Evolutionary conservation across 1,140 invertebrate species (phyloP), one percentile per base, ranked within the genome.

Genomic region (Galleria mellonella): DNA sequence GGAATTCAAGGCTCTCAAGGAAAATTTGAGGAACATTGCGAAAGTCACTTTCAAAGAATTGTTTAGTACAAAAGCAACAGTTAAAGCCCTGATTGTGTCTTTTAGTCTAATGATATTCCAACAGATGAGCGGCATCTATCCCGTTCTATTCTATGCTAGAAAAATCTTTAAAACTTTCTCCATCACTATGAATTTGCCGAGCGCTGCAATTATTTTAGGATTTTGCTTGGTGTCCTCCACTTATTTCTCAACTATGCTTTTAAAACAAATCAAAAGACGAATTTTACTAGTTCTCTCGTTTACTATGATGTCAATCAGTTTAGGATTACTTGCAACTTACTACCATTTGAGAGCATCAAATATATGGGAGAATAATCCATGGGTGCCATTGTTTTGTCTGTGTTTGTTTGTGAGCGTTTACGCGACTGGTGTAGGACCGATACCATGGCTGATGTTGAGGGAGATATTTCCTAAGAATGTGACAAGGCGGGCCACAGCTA

Each of bases 111-210:
- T 96, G 94, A 84, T 93, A 15, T 93, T 96, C 51, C 94, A 96
- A 65, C 94, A 96, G 63, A 78, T 95, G 14, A 92, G 90, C 42
- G 93, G 94, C 3, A 92, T 96, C 30, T 96, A 94, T 56, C 91
- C 92, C 1, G 89, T 96, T 17, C 90, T 95, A 42, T 94, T 95
- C 62, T 95, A 94, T 55, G 87, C 91, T 0, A 88, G 88, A 3
- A 74, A 82, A 0, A 94, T 96, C 17, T 95, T 96, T 55, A 61
- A 86, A 9, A 71, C 53, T 4, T 87, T 90, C 11, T 81, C 87
- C 38, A 86, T 74, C 10, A 53, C 62, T 0, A 59, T 93, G 0
- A 65, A 87, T 33, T 53, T 89, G 13, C 73, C 82, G 13, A 59
- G 59, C 5, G 73, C 79, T 9, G 83, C 91, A 1, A 91, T 94